phyloP scores from a whole-genome alignment of 1,140 invertebrate species.

The Trichogramma pretiosum region DNA sequence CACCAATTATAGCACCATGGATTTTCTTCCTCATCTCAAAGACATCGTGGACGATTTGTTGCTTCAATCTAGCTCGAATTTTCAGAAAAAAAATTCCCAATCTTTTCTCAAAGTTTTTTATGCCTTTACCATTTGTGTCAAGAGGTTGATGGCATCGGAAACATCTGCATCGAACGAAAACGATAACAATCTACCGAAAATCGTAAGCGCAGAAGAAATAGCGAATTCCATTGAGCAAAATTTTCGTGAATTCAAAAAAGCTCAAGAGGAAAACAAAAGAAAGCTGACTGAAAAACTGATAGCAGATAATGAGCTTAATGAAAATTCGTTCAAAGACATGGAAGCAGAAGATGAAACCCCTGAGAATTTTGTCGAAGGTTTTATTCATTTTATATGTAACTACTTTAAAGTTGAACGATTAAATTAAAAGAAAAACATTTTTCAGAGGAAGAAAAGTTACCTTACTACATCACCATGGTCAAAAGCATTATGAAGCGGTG shows the following conservation, averaged over 20 bases:
- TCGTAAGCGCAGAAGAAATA: too few species aligned
- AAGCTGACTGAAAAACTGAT: background rate
- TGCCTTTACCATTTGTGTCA: conserved; percentile 51
- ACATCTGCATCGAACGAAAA: conserved; percentile 4
- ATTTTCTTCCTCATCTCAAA: conserved; percentile 52
- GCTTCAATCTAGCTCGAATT: conserved; percentile 49
- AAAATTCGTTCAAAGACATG: background rate
- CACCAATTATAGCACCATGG: conserved; percentile 53
- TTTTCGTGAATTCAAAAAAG: conserved; percentile 21
- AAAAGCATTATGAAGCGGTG: conserved; percentile 49
- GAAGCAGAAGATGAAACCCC: background rate
- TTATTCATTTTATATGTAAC: background rate
- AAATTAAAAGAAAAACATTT: conserved; percentile 14
- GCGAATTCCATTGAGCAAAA: conserved; percentile 8
- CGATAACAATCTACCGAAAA: too few species aligned
- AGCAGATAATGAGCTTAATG: background rate
- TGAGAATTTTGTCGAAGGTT: background rate
- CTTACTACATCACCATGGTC: conserved; percentile 50
- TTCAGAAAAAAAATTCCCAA: conserved; percentile 46
- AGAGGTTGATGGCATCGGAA: conserved; percentile 49
- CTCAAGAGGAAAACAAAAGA: conserved; percentile 3
- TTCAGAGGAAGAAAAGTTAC: conserved; percentile 42
- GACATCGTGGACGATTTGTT: conserved; percentile 57
- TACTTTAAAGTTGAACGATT: too few species aligned
- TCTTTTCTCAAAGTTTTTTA: conserved; percentile 57